These are phyloP conservation scores for Elegia similella DNA, from an alignment of 2,888 invertebrate genomes.

Conservation along the genomic window DNA sequence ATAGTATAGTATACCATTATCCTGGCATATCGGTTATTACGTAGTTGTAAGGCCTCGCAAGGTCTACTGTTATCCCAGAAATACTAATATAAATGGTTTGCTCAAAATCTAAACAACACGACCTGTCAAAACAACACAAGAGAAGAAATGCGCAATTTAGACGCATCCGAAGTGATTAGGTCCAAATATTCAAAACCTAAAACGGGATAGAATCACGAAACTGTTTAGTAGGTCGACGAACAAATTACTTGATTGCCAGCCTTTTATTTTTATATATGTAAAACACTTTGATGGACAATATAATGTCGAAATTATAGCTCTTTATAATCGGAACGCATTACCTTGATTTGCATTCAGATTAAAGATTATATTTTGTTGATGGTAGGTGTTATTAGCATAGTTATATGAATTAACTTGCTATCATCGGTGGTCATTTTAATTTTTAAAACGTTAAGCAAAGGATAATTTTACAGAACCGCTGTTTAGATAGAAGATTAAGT, in stretches of 20 bases:
- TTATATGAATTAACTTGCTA: slow-evolving; percentile 75
- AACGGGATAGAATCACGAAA: slow-evolving; percentile 68
- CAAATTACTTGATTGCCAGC: slow-evolving; percentile 76
- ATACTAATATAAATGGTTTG: too few relatives aligned
- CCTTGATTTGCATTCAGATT: slow-evolving; percentile 80
- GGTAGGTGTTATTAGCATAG: slow-evolving; percentile 79
- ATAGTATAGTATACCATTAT: too few relatives aligned
- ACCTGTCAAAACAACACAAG: slow-evolving; percentile 8
- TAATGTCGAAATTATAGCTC: slow-evolving; percentile 79
- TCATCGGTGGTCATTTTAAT: slow-evolving; percentile 74
- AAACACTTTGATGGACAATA: slow-evolving; percentile 80
- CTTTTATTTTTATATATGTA: slow-evolving; percentile 79
- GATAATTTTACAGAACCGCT: slow-evolving; percentile 57
- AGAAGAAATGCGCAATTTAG: slow-evolving; percentile 31
- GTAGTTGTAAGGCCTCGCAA: too few relatives aligned
- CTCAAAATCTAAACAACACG: slow-evolving; percentile 22
- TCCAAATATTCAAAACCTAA: slow-evolving; percentile 45
- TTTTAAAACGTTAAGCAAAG: slow-evolving; percentile 65
- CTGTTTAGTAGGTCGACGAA: slow-evolving; percentile 75
- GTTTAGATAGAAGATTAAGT: slow-evolving; percentile 52
- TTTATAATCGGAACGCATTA: slow-evolving; percentile 79
- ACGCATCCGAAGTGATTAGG: slow-evolving; percentile 53
- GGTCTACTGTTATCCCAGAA: too few relatives aligned
- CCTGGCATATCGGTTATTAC: too few relatives aligned
- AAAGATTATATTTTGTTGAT: slow-evolving; percentile 78